Conservation (phyloP, 2,888 invertebrate species). For the Xylocampa areola region DNA sequence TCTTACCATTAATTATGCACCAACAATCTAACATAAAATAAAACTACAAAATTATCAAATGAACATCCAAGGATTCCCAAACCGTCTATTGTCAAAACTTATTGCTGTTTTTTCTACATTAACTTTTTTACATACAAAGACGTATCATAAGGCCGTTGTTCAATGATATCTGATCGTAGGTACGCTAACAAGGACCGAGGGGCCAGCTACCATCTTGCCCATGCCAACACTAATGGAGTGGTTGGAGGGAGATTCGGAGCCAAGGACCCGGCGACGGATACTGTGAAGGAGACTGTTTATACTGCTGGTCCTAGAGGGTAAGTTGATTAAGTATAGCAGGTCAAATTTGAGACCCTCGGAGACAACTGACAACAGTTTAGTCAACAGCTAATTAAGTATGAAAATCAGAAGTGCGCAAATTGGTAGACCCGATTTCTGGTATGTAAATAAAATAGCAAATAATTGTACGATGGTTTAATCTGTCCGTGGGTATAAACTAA, state of each 20-base stretch:
- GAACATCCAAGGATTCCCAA: conserved; percentile 35
- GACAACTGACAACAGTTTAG: no score
- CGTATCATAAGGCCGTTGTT: conserved; percentile 49
- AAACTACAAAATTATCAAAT: conserved; percentile 41
- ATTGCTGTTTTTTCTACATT: conserved; percentile 38
- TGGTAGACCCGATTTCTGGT: no score
- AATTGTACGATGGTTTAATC: no score
- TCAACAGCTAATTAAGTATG: no score
- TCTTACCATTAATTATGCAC: not conserved
- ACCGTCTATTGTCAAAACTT: conserved; percentile 44
- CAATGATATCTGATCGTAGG: conserved; percentile 66
- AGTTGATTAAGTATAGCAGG: conserved; percentile 59
- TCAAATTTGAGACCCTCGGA: no score
- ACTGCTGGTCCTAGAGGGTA: conserved; percentile 94
- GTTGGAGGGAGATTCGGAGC: conserved; percentile 93
- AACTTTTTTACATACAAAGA: conserved; percentile 38
- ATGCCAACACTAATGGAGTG: conserved; percentile 91
- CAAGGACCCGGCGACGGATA: conserved; percentile 92
- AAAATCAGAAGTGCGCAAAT: no score
- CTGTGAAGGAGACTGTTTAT: conserved; percentile 92
- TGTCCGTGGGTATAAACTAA: no score
- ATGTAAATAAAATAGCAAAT: no score
- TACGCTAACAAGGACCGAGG: conserved; percentile 92
- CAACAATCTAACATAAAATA: conserved; percentile 11
- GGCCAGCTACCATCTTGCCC: conserved; percentile 92